These are phyloP conservation scores for Drosophila nr. fundita DNA, from an alignment of 2,888 invertebrate species.

Conservation along the genomic window DNA sequence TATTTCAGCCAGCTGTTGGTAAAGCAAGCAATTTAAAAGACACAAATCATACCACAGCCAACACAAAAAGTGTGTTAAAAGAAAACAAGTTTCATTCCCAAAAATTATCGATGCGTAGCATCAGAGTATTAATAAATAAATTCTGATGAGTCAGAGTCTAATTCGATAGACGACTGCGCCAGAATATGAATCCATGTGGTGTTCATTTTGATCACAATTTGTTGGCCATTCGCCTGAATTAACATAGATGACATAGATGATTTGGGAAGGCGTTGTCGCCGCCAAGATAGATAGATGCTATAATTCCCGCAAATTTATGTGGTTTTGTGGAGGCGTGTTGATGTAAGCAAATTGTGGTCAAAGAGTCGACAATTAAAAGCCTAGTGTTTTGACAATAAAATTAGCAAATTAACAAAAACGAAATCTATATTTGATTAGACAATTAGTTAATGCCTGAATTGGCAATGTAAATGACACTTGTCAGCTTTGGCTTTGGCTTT, in stretches of 20 bases:
- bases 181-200: slow-evolving; percentile 24
- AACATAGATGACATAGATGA: slow-evolving; percentile 52
- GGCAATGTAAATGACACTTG: slow-evolving; percentile 52
- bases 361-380: slow-evolving; percentile 25
- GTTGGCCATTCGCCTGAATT: slow-evolving; percentile 41
- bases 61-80: slow-evolving; percentile 9
- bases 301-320: slow-evolving; percentile 27
- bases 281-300: slow-evolving; percentile 6
- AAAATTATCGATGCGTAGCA: slow-evolving; percentile 22
- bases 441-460: slow-evolving; percentile 66
- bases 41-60: slow-evolving; percentile 60
- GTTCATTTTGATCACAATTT: slow-evolving; percentile 26
- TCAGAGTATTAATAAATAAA: slow-evolving; percentile 32
- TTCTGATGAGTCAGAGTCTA: slow-evolving; percentile 56
- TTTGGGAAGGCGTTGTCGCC: slow-evolving; percentile 25
- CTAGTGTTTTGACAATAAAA: slow-evolving; percentile 29
- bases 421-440: slow-evolving; percentile 62
- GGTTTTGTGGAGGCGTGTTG: slow-evolving; percentile 10
- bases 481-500: slow-evolving; percentile 23
- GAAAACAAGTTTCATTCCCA: slow-evolving; percentile 47
- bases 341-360: slow-evolving; percentile 25
- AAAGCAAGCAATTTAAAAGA: slow-evolving; percentile 66
- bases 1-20: slow-evolving; percentile 45
- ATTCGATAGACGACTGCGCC: slow-evolving; percentile 32
- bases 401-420: slow-evolving; percentile 41